These are phyloP conservation scores for Hypomesus transpacificus DNA, from an alignment of 2,113 vertebrate species.

Conservation along the genomic window DNA sequence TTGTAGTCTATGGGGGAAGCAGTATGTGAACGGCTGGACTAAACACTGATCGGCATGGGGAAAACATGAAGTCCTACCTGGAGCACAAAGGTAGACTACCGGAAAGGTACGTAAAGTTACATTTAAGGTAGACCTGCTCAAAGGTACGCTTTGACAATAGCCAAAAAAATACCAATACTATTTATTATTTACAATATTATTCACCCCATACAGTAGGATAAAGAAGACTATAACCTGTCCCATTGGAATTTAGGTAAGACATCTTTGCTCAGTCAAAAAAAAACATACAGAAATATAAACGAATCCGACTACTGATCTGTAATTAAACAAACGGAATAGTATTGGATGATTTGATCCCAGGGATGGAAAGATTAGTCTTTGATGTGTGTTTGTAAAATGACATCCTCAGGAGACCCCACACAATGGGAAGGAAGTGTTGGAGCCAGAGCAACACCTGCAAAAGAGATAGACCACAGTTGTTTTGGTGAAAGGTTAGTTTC, in stretches of 20 bases:
- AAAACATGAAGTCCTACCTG: too few species aligned
- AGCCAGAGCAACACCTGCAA: constrained; percentile 35
- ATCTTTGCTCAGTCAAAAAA: too few species aligned
- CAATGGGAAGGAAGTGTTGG: constrained; percentile 31
- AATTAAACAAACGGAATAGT: too few species aligned
- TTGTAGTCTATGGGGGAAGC: constrained; percentile 33
- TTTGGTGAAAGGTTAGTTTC: constrained; percentile 5
- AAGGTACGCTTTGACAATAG: too few species aligned
- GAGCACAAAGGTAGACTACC: neutral
- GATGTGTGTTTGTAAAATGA: neutral
- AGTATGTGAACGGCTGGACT: constrained; percentile 19
- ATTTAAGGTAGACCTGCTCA: too few species aligned
- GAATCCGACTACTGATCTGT: too few species aligned
- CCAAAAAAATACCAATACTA: too few species aligned
- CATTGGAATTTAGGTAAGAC: neutral
- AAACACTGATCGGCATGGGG: neutral
- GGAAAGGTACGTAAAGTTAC: too few species aligned
- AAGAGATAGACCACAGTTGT: constrained; percentile 22
- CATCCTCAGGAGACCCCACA: constrained; percentile 4
- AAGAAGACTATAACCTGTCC: neutral
- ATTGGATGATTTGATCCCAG: too few species aligned
- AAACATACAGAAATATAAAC: too few species aligned
- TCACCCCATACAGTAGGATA: neutral
- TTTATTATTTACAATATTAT: too few species aligned
- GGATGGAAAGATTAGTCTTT: neutral